phyloP scores from a whole-genome alignment of 2,888 invertebrate genomes.

The Blastobasis adustella region DNA sequence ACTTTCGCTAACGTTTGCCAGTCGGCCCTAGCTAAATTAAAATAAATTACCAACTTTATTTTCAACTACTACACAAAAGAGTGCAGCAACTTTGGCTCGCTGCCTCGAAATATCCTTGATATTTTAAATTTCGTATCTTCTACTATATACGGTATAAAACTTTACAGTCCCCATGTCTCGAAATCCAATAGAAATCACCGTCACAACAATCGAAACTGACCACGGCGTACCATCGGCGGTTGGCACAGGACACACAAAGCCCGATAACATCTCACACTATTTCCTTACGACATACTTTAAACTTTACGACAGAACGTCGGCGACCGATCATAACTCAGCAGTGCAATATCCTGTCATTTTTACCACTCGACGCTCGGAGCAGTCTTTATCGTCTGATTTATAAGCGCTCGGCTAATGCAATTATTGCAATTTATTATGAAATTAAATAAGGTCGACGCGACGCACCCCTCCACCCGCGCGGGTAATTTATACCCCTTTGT shows the following conservation, averaged over 20 bases:
- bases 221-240: too few relatives aligned
- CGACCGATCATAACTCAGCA: constrained; percentile 22
- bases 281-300: constrained; percentile 21
- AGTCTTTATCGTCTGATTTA: constrained; percentile 49
- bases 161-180: too few relatives aligned
- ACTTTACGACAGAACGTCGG: constrained; percentile 20
- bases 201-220: too few relatives aligned
- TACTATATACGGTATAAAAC: too few relatives aligned
- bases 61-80: too few relatives aligned
- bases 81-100: too few relatives aligned
- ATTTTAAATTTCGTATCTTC: too few relatives aligned
- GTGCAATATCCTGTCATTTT: constrained; percentile 25
- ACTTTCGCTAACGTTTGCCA: too few relatives aligned
- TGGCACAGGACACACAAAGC: not conserved
- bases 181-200: too few relatives aligned
- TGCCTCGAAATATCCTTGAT: too few relatives aligned
- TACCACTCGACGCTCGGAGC: constrained; percentile 25
- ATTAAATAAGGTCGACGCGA: constrained; percentile 66
- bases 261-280: constrained; percentile 25
- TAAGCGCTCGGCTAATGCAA: constrained; percentile 59
- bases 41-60: too few relatives aligned
- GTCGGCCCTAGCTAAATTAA: too few relatives aligned
- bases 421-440: constrained; percentile 73
- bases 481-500: constrained; percentile 62
- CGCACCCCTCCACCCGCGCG: constrained; percentile 30